These are phyloP conservation scores for Acrobasis repandana DNA, from an alignment of 2,888 invertebrate genomes.

Conservation along the genomic window DNA sequence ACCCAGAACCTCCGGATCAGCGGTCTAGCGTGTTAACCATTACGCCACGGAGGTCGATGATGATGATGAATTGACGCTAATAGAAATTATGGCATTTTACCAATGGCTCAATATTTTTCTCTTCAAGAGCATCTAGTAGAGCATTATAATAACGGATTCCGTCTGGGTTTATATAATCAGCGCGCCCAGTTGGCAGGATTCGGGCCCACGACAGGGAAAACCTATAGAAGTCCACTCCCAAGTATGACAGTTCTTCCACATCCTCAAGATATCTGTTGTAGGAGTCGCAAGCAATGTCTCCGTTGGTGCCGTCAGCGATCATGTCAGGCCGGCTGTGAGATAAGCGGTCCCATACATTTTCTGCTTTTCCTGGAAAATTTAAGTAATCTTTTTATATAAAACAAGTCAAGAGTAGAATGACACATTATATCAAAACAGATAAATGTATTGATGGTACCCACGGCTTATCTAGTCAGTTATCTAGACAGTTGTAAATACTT, in stretches of 20 bases:
- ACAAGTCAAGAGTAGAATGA: background rate
- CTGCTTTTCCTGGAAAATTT: constrained; percentile 80
- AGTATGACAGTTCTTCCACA: constrained; percentile 71
- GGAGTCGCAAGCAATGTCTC: constrained; percentile 87
- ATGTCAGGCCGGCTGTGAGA: constrained; percentile 80
- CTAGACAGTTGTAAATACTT: constrained; percentile 7
- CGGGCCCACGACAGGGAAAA: constrained; percentile 86
- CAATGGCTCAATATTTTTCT: constrained; percentile 84
- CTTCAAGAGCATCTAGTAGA: constrained; percentile 84
- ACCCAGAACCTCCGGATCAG: no score
- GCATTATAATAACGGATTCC: constrained; percentile 86
- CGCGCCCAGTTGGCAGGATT: constrained; percentile 83
- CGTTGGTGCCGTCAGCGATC: constrained; percentile 84
- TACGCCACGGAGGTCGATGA: no score
- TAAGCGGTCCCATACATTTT: constrained; percentile 85
- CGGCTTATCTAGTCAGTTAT: constrained; percentile 11
- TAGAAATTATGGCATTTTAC: no score
- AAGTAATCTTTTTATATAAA: constrained; percentile 15
- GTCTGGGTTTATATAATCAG: constrained; percentile 79
- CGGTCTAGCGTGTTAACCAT: no score
- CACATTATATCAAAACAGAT: constrained; percentile 2
- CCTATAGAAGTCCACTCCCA: constrained; percentile 82
- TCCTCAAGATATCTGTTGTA: constrained; percentile 86
- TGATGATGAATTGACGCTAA: no score
- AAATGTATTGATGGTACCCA: background rate